phyloP scores from a whole-genome alignment of 2,888 invertebrate genomes.

The Ectemnius continuus region DNA sequence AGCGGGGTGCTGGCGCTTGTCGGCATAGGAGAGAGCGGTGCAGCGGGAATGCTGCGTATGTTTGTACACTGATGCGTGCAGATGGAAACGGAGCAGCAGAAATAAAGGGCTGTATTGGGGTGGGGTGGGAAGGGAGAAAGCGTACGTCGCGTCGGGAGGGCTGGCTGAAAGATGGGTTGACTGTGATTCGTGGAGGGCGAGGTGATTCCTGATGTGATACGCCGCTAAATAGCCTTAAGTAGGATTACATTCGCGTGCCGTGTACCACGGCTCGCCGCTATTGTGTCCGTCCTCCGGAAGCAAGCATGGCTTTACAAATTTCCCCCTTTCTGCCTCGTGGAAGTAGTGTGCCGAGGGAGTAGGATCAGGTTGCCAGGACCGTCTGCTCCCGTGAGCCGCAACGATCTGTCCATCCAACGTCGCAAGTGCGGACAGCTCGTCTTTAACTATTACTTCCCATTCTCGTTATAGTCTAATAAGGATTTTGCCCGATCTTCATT shows the following conservation, averaged over 20 bases:
- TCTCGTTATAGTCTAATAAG: too few species aligned
- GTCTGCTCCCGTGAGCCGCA: conserved; percentile 6
- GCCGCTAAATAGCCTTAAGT: conserved; percentile 67
- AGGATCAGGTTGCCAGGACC: conserved; percentile 6
- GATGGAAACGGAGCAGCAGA: not conserved
- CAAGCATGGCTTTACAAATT: conserved; percentile 32
- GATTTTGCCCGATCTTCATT: too few species aligned
- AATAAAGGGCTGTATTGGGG: not conserved
- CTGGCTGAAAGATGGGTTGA: conserved; percentile 40
- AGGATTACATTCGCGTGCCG: conserved; percentile 60
- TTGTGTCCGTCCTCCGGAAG: conserved; percentile 38
- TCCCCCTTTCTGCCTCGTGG: conserved; percentile 34
- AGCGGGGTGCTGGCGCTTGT: conserved; percentile 25
- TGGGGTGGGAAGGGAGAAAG: not conserved
- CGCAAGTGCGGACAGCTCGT: not conserved
- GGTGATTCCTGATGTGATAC: conserved; percentile 60
- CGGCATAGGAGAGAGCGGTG: conserved; percentile 13
- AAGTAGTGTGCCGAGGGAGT: conserved; percentile 18
- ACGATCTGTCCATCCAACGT: conserved; percentile 15
- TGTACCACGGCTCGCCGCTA: conserved; percentile 19
- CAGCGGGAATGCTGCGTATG: conserved; percentile 1
- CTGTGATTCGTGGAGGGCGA: conserved; percentile 53
- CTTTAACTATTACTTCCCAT: too few species aligned
- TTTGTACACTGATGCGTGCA: not conserved
- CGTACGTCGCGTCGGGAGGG: conserved; percentile 6